Evolutionary conservation across 2,113 vertebrate genomes (phyloP).

Genomic region (Monopterus albus): DNA sequence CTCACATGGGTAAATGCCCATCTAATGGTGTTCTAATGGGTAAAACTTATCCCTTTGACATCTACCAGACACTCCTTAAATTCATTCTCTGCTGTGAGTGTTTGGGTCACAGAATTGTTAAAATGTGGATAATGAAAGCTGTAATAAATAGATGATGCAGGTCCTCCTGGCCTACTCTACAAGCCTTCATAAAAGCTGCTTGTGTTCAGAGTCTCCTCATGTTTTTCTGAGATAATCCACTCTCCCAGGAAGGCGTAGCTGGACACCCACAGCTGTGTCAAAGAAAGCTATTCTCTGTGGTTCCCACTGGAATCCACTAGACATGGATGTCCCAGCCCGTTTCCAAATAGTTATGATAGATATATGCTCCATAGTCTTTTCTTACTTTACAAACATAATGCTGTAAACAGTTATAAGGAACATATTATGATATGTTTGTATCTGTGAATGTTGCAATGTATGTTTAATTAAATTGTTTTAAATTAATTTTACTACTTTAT

Average conservation of each 20-base stretch:
- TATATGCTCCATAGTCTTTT: slow-evolving; percentile 49
- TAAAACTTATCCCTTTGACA: too few species aligned
- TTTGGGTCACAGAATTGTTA: slow-evolving; percentile 37
- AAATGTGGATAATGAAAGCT: slow-evolving; percentile 48
- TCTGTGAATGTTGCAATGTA: background rate
- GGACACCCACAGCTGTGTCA: slow-evolving; percentile 81
- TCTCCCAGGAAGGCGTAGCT: slow-evolving; percentile 80
- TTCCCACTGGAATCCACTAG: slow-evolving; percentile 72
- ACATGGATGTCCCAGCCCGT: slow-evolving; percentile 61
- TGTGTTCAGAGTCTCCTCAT: slow-evolving; percentile 83
- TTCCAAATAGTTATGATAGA: slow-evolving; percentile 78
- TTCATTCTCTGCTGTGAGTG: background rate
- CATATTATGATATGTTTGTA: background rate
- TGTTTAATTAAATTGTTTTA: background rate
- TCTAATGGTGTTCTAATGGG: background rate
- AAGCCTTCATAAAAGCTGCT: slow-evolving; percentile 82
- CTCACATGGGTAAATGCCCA: background rate
- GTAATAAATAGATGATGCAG: slow-evolving; percentile 65
- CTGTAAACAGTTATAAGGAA: background rate
- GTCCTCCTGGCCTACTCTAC: slow-evolving; percentile 79
- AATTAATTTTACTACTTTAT: background rate
- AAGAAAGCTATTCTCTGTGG: slow-evolving; percentile 82
- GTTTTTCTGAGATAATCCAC: slow-evolving; percentile 85
- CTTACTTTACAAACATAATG: slow-evolving; percentile 8
- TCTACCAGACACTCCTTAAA: background rate